Evolutionary conservation across 2,888 invertebrate species (phyloP).

Genomic region (Rhingia campestris): DNA sequence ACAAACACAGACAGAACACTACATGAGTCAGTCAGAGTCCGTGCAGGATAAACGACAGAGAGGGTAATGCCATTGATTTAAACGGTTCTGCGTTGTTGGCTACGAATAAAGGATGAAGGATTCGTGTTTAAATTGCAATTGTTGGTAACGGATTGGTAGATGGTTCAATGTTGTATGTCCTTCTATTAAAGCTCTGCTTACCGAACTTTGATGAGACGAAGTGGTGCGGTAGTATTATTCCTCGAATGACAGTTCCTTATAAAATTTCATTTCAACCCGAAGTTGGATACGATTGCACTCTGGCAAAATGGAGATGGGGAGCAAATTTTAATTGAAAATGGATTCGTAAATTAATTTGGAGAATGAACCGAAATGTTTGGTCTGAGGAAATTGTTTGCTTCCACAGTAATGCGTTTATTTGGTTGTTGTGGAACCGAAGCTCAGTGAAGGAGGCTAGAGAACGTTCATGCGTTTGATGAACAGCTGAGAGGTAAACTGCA

Average conservation of each 20-base stretch:
- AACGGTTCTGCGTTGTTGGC: slow-evolving; percentile 28
- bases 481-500: no score
- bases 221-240: neutral
- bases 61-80: slow-evolving; percentile 34
- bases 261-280: slow-evolving; percentile 1
- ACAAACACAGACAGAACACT: slow-evolving; percentile 3
- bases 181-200: slow-evolving; percentile 23
- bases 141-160: neutral
- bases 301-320: slow-evolving; percentile 4
- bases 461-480: no score
- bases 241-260: neutral
- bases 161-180: neutral
- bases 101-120: slow-evolving; percentile 12
- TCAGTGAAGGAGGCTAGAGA: no score
- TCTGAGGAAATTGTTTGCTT: slow-evolving; percentile 23
- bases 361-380: slow-evolving; percentile 42
- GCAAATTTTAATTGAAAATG: slow-evolving; percentile 51
- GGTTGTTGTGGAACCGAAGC: neutral
- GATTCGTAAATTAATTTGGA: slow-evolving; percentile 63
- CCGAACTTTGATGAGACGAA: slow-evolving; percentile 28
- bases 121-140: slow-evolving; percentile 25
- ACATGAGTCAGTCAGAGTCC: neutral
- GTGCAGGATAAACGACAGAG: neutral
- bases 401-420: neutral
- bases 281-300: slow-evolving; percentile 16